Evolutionary conservation across 2,797 vertebrate species (phyloP).

Genomic region (Aeoliscus strigatus): DNA sequence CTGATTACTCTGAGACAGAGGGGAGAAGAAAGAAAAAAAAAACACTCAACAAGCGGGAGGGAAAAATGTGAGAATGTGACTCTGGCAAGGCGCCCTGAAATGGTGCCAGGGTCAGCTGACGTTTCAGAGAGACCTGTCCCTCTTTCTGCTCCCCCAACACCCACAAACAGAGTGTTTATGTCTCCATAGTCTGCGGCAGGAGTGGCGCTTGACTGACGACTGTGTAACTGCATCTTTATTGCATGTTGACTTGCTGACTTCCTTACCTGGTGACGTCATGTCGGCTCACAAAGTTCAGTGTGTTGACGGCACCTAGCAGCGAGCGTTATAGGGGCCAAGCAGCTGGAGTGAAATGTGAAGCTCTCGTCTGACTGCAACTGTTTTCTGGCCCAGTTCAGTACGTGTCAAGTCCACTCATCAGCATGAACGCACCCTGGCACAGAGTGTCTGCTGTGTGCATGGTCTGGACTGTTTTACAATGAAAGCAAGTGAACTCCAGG

Average conservation of each 20-base stretch:
- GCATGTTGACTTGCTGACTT: constrained; percentile 29
- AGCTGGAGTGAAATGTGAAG: constrained; percentile 10
- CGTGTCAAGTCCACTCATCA: constrained; percentile 18
- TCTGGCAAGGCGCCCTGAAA: constrained; percentile 58
- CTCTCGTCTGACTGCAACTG: constrained; percentile 23
- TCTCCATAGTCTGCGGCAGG: constrained; percentile 4
- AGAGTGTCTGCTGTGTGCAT: constrained; percentile 17
- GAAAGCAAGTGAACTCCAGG: constrained; percentile 24
- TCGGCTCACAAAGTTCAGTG: constrained; percentile 19
- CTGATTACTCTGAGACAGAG: constrained; percentile 67
- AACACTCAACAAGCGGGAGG: constrained; percentile 24
- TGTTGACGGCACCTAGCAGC: constrained; percentile 30
- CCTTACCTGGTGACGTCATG: constrained; percentile 26
- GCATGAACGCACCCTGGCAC: constrained; percentile 14
- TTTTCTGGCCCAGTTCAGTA: constrained; percentile 20
- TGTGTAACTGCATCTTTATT: constrained; percentile 31
- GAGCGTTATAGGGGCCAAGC: constrained; percentile 19
- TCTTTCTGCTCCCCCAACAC: constrained; percentile 10
- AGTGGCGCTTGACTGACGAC: constrained; percentile 24
- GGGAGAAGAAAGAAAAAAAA: constrained; percentile 54
- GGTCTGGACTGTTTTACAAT: constrained; percentile 26
- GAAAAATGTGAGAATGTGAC: constrained; percentile 49
- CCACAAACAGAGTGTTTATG: constrained; percentile 6
- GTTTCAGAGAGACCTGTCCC: constrained; percentile 40
- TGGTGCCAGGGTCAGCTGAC: constrained; percentile 72